Evolutionary conservation across 2,113 vertebrate species (phyloP).

Genomic region (Melanostigma gelatinosum): DNA sequence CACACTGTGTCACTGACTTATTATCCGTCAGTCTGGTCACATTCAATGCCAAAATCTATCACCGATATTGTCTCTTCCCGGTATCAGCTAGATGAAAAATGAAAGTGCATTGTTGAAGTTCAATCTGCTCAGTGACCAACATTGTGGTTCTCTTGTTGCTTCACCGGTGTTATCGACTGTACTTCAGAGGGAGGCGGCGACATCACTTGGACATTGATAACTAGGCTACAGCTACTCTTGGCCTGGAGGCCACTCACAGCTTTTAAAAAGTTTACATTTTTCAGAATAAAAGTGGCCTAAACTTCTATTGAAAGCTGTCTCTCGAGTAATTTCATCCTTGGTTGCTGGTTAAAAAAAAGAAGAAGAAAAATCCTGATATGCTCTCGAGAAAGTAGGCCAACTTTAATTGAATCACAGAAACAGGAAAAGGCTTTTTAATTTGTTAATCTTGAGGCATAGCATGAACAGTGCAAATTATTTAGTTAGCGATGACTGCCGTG

Average conservation of each 20-base stretch:
- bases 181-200: not conserved
- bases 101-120: not conserved
- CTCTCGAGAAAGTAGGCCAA: constrained; percentile 60
- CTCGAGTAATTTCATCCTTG: constrained; percentile 41
- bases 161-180: not conserved
- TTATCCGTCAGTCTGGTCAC: constrained; percentile 9
- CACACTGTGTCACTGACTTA: constrained; percentile 1
- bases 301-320: constrained; percentile 39
- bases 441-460: constrained; percentile 67
- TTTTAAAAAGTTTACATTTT: constrained; percentile 17
- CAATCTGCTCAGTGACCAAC: not conserved
- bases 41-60: not conserved
- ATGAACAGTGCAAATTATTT: constrained; percentile 68
- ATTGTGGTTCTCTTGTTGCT: not conserved
- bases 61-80: not conserved
- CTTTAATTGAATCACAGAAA: constrained; percentile 70
- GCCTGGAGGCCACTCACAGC: constrained; percentile 7
- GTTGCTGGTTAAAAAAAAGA: constrained; percentile 35
- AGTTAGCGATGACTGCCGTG: constrained; percentile 56
- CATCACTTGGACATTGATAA: not conserved
- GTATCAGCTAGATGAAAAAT: not conserved
- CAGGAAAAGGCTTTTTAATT: constrained; percentile 61
- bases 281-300: constrained; percentile 20
- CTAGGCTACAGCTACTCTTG: not conserved
- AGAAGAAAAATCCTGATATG: not conserved